Evolutionary conservation across 2,113 vertebrate species (phyloP).

Genomic region (Agapornis roseicollis): DNA sequence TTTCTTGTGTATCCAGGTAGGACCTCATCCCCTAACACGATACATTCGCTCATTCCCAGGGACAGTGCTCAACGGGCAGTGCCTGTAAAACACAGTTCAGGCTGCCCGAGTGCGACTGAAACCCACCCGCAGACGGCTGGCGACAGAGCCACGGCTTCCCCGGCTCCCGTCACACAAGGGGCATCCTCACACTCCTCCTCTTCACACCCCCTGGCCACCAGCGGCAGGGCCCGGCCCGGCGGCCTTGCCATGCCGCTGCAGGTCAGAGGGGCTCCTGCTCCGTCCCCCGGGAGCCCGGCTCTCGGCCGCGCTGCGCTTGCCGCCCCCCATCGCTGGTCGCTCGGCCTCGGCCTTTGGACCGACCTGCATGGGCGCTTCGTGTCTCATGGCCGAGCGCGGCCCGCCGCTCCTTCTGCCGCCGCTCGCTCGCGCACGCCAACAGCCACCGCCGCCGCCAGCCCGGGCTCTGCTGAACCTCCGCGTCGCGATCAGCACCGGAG

Average conservation of each 20-base stretch:
- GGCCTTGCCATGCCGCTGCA: background rate
- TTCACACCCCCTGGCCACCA: background rate
- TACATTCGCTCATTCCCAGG: background rate
- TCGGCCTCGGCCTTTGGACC: background rate
- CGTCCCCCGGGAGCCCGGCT: no score
- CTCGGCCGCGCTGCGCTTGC: background rate
- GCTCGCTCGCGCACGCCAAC: background rate
- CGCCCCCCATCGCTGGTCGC: background rate
- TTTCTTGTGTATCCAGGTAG: background rate
- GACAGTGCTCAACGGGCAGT: accelerated
- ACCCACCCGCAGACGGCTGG: no score
- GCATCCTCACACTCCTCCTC: background rate
- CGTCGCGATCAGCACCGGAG: constrained; percentile 43
- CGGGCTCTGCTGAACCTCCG: background rate
- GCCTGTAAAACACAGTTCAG: accelerated
- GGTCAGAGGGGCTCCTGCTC: background rate
- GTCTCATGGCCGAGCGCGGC: constrained; percentile 6
- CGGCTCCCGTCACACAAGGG: no score
- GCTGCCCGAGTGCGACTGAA: accelerated
- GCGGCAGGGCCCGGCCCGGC: background rate
- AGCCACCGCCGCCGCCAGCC: background rate
- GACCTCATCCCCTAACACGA: background rate
- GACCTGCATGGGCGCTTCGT: constrained; percentile 36
- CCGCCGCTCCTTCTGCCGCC: background rate
- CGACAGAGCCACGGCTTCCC: accelerated